Percentiles rank a stretch among this genome's conserved stretches.
These are phyloP conservation scores for Rotaria sp. DNA, from an alignment of 2,888 invertebrate genomes.

Conservation along the genomic window DNA sequence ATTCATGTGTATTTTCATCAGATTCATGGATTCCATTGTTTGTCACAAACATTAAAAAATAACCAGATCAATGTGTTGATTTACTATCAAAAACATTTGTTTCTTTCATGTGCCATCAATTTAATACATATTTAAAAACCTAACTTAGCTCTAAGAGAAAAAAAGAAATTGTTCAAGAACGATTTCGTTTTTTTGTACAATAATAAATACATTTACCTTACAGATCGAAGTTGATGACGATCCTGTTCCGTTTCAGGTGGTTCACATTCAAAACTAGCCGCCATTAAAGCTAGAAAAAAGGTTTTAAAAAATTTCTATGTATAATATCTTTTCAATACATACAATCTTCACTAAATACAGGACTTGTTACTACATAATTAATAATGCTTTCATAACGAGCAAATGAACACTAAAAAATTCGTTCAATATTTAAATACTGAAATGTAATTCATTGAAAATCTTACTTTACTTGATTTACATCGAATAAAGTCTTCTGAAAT, in stretches of 20 bases:
- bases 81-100: neutral
- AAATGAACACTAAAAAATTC: constrained; percentile 14
- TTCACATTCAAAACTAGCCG: constrained; percentile 22
- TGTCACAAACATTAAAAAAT: neutral
- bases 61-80: neutral
- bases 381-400: constrained; percentile 21
- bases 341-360: constrained; percentile 28
- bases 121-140: neutral
- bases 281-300: constrained; percentile 3
- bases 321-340: neutral
- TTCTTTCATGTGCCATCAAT: neutral
- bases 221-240: neutral
- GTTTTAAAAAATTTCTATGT: neutral
- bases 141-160: neutral
- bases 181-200: neutral
- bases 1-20: neutral
- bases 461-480: constrained; percentile 24
- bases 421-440: too few species aligned
- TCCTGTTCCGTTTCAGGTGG: constrained; percentile 3
- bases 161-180: neutral
- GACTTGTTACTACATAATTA: constrained; percentile 26
- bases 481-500: constrained; percentile 12
- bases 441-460: neutral
- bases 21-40: neutral
- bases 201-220: neutral